Percentiles rank a stretch among this genome's conserved stretches.
Evolutionary conservation across 2,113 vertebrate genomes (phyloP).

Genomic region (Sus scrofa): T2T-Sscrofa CM000812.6:112345501-112346000

Average conservation of each 20-base stretch:
- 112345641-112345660: not conserved
- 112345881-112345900: not conserved
- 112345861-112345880: not conserved
- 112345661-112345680: not conserved
- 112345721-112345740: not conserved
- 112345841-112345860: not conserved
- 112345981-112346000: not conserved
- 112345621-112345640: not conserved
- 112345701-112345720: not conserved
- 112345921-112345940: not conserved
- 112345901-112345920: not conserved
- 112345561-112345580: conserved; percentile 16
- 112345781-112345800: not conserved
- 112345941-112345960: not conserved
- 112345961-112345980: not conserved
- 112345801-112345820: not conserved
- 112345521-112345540: not conserved
- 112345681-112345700: not conserved
- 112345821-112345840: not conserved
- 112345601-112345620: not conserved
- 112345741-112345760: not conserved
- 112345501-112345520: not conserved
- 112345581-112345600: not conserved
- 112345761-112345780: not conserved
- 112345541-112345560: not conserved